phyloP scores from a whole-genome alignment of 2,797 vertebrate genomes.

The Melanotaenia parkinsoni region DNA sequence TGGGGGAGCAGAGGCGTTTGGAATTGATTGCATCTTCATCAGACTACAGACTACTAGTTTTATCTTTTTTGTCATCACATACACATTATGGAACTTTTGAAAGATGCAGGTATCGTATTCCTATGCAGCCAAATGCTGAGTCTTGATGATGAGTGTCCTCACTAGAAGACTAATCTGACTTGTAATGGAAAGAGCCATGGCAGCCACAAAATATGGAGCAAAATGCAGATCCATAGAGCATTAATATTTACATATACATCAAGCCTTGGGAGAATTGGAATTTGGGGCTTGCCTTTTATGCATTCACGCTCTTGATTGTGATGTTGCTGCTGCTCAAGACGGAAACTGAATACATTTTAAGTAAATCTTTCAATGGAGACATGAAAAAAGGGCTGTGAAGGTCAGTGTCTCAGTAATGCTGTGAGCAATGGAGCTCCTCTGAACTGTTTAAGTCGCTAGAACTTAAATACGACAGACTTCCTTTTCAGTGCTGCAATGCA shows the following conservation, averaged over 20 bases:
- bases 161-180: constrained; percentile 41
- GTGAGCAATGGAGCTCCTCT: constrained; percentile 46
- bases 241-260: constrained; percentile 80
- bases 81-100: neutral
- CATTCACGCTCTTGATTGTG: constrained; percentile 72
- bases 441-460: constrained; percentile 62
- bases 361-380: constrained; percentile 77
- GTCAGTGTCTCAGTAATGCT: constrained; percentile 63
- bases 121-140: constrained; percentile 17
- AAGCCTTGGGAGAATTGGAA: constrained; percentile 71
- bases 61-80: neutral
- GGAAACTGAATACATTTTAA: constrained; percentile 78
- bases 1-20: neutral
- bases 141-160: constrained; percentile 12
- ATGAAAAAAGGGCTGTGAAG: constrained; percentile 72
- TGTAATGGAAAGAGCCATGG: constrained; percentile 51
- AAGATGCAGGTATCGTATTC: constrained; percentile 6
- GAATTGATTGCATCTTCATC: constrained; percentile 12
- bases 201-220: constrained; percentile 58
- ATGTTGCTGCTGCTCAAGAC: constrained; percentile 63
- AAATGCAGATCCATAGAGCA: constrained; percentile 74
- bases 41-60: constrained; percentile 5
- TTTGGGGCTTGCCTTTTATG: constrained; percentile 75
- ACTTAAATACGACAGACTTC: constrained; percentile 45
- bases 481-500: constrained; percentile 15